Evolutionary conservation across 2,113 vertebrate species (phyloP).

Genomic region (Sphyrna mokarran): DNA sequence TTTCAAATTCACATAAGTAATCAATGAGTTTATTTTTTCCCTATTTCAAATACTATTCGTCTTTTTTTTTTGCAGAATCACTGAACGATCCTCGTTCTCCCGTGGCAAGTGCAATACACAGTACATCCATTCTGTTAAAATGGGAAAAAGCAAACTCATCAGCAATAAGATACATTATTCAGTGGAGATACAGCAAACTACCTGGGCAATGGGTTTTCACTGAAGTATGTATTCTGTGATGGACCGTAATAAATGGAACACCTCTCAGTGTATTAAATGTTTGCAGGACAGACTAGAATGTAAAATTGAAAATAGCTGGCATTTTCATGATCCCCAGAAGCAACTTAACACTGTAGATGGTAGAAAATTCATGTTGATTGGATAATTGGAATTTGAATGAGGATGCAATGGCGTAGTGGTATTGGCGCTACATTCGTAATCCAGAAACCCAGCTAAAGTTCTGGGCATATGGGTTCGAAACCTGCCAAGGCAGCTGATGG

Average conservation of each 20-base stretch:
- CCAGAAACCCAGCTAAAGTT: too few relatives aligned
- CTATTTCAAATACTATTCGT: not conserved
- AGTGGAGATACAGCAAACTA: conserved; percentile 39
- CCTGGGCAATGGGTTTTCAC: conserved; percentile 38
- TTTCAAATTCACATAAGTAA: not conserved
- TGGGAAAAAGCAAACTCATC: conserved; percentile 19
- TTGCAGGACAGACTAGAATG: not conserved
- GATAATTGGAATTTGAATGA: not conserved
- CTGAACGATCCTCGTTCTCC: not conserved
- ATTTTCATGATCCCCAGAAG: not conserved
- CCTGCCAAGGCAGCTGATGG: too few relatives aligned
- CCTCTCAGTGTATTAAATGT: conserved; percentile 34
- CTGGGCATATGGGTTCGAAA: too few relatives aligned
- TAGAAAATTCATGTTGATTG: not conserved
- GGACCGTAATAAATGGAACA: conserved; percentile 1
- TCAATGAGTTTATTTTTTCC: not conserved
- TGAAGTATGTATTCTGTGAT: conserved; percentile 36
- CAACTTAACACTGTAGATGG: not conserved
- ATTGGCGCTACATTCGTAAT: too few relatives aligned
- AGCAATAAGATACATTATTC: conserved; percentile 37
- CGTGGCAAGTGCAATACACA: conserved; percentile 31
- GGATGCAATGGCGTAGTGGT: too few relatives aligned
- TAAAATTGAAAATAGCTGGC: not conserved
- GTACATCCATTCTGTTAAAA: conserved; percentile 34
- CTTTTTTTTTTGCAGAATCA: not conserved